Evolutionary conservation across 2,888 invertebrate species (phyloP).

Genomic region (Oegoconia quadripuncta): DNA sequence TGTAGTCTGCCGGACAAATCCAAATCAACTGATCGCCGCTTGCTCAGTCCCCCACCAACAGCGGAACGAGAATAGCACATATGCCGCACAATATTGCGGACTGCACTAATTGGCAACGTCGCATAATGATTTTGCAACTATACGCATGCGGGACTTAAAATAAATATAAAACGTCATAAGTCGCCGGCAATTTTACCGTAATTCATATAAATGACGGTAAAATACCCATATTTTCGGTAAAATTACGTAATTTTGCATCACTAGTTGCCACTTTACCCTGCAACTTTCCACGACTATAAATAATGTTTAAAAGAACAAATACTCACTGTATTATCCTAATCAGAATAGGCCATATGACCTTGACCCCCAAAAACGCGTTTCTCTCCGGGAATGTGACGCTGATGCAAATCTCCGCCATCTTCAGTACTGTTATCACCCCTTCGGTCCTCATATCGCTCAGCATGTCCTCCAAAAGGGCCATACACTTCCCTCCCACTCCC

Average conservation of each 20-base stretch:
- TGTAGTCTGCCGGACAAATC: too few species aligned
- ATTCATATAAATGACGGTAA: too few species aligned
- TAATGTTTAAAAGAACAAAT: neutral
- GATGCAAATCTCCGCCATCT: slow-evolving; percentile 83
- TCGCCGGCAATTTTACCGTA: too few species aligned
- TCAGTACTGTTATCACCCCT: slow-evolving; percentile 82
- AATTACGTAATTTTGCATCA: neutral
- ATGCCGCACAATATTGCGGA: too few species aligned
- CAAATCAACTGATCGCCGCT: too few species aligned
- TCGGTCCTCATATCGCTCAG: slow-evolving; percentile 85
- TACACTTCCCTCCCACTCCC: slow-evolving; percentile 84
- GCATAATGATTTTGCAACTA: too few species aligned
- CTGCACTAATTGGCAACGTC: too few species aligned
- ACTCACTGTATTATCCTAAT: slow-evolving; percentile 65
- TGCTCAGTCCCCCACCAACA: too few species aligned
- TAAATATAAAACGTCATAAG: too few species aligned
- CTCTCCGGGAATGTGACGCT: slow-evolving; percentile 86
- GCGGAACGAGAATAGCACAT: too few species aligned
- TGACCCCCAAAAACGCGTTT: slow-evolving; percentile 82
- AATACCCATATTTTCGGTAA: too few species aligned
- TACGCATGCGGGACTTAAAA: too few species aligned
- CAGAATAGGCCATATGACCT: slow-evolving; percentile 70
- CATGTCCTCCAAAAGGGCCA: slow-evolving; percentile 84
- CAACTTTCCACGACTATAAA: neutral
- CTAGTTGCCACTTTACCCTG: neutral